Percentiles rank a stretch among this genome's conserved stretches.
These are phyloP conservation scores for Gymnoscelis rufifasciata DNA, from an alignment of 2,888 invertebrate species.

Conservation along the genomic window DNA sequence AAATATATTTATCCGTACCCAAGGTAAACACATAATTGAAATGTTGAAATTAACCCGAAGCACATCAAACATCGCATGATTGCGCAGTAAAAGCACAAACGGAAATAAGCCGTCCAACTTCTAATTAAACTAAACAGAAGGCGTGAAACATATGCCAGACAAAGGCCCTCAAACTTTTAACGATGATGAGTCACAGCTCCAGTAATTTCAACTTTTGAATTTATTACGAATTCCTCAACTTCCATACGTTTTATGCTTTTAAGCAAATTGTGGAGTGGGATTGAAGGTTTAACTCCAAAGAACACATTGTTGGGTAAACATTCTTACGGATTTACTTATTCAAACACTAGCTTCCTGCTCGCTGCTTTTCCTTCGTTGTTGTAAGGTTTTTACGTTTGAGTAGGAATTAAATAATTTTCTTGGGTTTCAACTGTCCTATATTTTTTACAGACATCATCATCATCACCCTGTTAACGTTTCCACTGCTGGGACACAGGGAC, in stretches of 20 bases:
- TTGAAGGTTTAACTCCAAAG: not conserved
- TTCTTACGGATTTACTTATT: not conserved
- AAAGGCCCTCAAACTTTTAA: slow-evolving; percentile 50
- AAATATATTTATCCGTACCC: too few relatives aligned
- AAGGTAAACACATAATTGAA: too few relatives aligned
- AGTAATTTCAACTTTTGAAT: slow-evolving; percentile 65
- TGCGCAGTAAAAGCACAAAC: slow-evolving; percentile 34
- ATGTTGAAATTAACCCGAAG: too few relatives aligned
- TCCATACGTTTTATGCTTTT: slow-evolving; percentile 38
- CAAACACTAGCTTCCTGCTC: too few relatives aligned
- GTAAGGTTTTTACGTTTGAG: too few relatives aligned
- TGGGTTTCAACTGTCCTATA: too few relatives aligned
- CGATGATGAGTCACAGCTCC: slow-evolving; percentile 62
- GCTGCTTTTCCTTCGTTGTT: too few relatives aligned
- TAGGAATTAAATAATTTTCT: too few relatives aligned
- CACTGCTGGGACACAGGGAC: too few relatives aligned
- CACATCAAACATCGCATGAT: slow-evolving; percentile 1
- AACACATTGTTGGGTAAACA: not conserved
- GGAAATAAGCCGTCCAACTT: slow-evolving; percentile 34
- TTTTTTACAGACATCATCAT: too few relatives aligned
- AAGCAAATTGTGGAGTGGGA: not conserved
- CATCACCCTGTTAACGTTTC: too few relatives aligned
- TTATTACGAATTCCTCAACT: slow-evolving; percentile 59
- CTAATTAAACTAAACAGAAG: slow-evolving; percentile 58
- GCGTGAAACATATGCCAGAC: slow-evolving; percentile 44